Conservation (phyloP, 1,140 invertebrate species). For the Meloidogyne hapla region DNA sequence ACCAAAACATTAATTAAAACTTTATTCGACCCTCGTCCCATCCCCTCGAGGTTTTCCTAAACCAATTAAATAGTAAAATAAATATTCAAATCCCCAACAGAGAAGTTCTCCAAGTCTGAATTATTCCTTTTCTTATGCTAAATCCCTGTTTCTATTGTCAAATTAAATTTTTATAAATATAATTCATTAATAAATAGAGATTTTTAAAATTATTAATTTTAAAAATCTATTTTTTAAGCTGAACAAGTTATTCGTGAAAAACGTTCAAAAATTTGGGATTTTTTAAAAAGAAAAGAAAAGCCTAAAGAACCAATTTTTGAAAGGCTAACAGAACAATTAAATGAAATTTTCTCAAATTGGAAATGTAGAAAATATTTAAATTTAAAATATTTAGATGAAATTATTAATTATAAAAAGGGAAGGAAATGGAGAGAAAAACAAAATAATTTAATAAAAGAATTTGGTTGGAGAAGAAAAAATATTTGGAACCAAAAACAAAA, state of each 20-base stretch:
- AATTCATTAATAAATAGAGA: too few species aligned
- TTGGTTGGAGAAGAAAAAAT: not conserved
- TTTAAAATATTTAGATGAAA: not conserved
- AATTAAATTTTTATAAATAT: too few species aligned
- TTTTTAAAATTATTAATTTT: too few species aligned
- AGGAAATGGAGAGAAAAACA: slow-evolving; percentile 1
- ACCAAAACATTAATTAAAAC: too few species aligned
- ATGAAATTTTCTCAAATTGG: not conserved
- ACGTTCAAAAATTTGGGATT: not conserved
- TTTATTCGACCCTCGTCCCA: too few species aligned
- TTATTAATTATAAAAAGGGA: not conserved
- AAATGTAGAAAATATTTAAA: not conserved
- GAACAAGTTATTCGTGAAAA: not conserved
- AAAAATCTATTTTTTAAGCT: too few species aligned
- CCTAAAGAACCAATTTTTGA: not conserved
- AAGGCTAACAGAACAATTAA: not conserved
- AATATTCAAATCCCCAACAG: too few species aligned
- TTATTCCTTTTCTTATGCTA: too few species aligned
- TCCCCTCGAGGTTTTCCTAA: too few species aligned
- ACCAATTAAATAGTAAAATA: too few species aligned
- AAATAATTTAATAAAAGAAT: not conserved
- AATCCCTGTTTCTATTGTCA: too few species aligned
- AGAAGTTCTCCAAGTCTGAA: too few species aligned
- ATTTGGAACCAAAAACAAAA: not conserved
- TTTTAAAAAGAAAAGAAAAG: not conserved